Conservation (phyloP, 2,113 vertebrate genomes). For the Acanthochromis polyacanthus region DNA sequence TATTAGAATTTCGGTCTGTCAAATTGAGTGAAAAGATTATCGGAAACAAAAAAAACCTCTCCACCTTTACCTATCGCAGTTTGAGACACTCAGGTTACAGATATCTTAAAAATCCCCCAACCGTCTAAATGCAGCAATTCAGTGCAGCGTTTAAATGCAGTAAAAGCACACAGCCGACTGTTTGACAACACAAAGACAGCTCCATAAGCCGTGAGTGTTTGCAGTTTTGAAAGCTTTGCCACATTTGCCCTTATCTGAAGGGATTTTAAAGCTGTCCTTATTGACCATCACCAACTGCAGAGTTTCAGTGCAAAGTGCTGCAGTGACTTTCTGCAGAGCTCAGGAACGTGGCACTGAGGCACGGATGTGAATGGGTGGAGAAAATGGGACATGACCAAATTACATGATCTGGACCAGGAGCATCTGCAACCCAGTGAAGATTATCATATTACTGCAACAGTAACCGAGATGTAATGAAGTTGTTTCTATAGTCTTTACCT, state of each 20-base stretch:
- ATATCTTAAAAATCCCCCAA: neutral
- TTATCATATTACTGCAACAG: neutral
- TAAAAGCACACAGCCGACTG: conserved; percentile 1
- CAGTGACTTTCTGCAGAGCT: conserved; percentile 78
- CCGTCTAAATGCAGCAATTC: conserved; percentile 9
- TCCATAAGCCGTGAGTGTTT: neutral
- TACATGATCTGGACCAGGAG: conserved; percentile 27
- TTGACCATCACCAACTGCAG: conserved; percentile 60
- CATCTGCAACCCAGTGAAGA: conserved; percentile 15
- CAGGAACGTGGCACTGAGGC: conserved; percentile 56
- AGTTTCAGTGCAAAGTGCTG: conserved; percentile 64
- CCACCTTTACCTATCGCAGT: neutral
- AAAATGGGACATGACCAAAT: conserved; percentile 43
- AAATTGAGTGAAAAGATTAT: neutral
- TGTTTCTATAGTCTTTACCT: neutral
- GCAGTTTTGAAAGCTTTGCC: conserved; percentile 35
- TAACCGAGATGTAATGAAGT: neutral
- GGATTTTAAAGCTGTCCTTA: conserved; percentile 40
- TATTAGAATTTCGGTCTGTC: too few species aligned
- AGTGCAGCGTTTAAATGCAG: neutral
- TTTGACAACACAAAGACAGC: conserved; percentile 5
- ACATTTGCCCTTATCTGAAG: conserved; percentile 52
- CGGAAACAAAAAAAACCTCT: too few species aligned
- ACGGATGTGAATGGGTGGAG: conserved; percentile 31
- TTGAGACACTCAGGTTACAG: neutral